Base-by-base conservation (phyloP, 2,888 invertebrate genomes). In the Uloborus plumipes region DNA sequence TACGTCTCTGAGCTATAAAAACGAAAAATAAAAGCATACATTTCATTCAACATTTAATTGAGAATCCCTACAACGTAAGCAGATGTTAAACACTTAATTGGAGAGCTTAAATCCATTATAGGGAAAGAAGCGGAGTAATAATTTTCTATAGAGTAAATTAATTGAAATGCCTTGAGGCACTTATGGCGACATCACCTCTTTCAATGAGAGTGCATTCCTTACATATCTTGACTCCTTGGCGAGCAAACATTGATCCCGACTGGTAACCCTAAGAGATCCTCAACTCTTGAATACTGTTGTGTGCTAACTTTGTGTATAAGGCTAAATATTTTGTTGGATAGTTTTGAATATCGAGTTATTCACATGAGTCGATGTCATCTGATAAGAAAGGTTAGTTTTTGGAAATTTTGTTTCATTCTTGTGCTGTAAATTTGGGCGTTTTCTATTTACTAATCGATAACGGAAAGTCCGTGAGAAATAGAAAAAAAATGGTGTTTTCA, bases 281-380 rank as follows among this genome's bases (percentile, higher is more conserved):
- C 59, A 73, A 73, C 71, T 72, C 73, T 73, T 69, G 51, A 39
- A 53, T 53, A 31, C 39, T 80, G 74, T 81, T 53, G 65, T 51
- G 67, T 64, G 39, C 39, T 74, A 74, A 81, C 69, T 74, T 81
- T 64, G 70, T 65, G 39, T 26, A 22, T 61, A 73, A 55, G 73
- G 67, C 49, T 47, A 64, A 74, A 67, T 66, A 69, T 74, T 80
- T 65, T 67, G 61, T 61, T 69, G 47, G 51, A 31, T 82, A 62
- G 75, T 65, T 76, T 39, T 20, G 47, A 82, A 71, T 66, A 59
- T 51, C 51, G 81, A 76, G 20, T n/a, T 26, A 69, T 82, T 70
- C 76, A 82, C 76, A 82, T 82, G 81, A 76, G 61, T 82, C 70
- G 70, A 83, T 83, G 83, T 77, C 83, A 83, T 83, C 83, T 62